Evolutionary conservation across 2,797 vertebrate species (phyloP).

Genomic region (Myoxocephalus aenaeus): DNA sequence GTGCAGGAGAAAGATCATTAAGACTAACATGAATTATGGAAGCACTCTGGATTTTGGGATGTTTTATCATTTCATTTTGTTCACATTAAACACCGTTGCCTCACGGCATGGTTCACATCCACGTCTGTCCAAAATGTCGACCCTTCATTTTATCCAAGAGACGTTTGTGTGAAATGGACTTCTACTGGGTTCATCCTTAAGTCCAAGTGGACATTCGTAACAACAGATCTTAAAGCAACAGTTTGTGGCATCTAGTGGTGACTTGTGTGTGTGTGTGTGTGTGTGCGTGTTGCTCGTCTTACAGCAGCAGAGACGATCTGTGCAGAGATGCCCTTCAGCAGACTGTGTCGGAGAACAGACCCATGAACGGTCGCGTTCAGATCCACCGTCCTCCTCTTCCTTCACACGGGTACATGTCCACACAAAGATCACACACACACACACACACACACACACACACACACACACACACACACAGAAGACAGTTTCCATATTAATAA

Average conservation of each 20-base stretch:
- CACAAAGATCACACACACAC: slow-evolving; percentile 7
- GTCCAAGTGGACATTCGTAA: neutral
- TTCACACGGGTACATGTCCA: slow-evolving; percentile 44
- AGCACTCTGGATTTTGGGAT: neutral
- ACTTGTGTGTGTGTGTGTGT: neutral
- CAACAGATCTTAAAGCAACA: too few species aligned
- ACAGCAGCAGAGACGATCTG: slow-evolving; percentile 98
- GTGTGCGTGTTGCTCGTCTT: slow-evolving; percentile 67
- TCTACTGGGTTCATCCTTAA: neutral
- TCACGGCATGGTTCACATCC: too few species aligned
- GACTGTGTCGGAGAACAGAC: slow-evolving; percentile 91
- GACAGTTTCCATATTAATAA: neutral
- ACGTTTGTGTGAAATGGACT: neutral
- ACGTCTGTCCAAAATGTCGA: too few species aligned
- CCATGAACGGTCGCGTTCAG: slow-evolving; percentile 85
- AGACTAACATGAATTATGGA: neutral
- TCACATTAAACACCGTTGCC: neutral
- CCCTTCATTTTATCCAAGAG: too few species aligned
- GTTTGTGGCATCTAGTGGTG: too few species aligned
- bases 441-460: neutral
- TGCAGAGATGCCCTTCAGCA: slow-evolving; percentile 96
- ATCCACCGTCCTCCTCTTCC: slow-evolving; percentile 80
- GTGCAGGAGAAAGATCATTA: neutral
- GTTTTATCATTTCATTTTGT: neutral
- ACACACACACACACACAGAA: neutral